Conservation (phyloP, 1,140 invertebrate species). For the Coelopa frigida region DNA sequence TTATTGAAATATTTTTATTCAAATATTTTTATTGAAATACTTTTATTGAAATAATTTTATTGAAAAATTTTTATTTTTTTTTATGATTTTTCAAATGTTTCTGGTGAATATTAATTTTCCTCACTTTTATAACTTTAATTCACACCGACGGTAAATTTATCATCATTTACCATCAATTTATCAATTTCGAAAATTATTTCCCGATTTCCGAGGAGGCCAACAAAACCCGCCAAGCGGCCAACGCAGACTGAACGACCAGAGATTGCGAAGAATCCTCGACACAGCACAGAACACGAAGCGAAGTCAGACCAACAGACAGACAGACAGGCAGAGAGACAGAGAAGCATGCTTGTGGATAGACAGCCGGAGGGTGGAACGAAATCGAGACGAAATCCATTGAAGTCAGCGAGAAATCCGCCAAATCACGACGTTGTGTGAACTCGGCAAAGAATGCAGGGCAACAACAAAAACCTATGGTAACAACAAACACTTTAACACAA, state of each 20-base stretch:
- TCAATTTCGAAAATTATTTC: not conserved
- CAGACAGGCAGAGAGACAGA: slow-evolving; percentile 10
- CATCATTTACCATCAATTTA: not conserved
- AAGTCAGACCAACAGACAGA: slow-evolving; percentile 8
- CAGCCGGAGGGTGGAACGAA: slow-evolving; percentile 30
- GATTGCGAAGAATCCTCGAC: not conserved
- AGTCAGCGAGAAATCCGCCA: slow-evolving; percentile 18
- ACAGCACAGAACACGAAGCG: slow-evolving; percentile 1
- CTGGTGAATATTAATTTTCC: not conserved
- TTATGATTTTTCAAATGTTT: slow-evolving; percentile 1
- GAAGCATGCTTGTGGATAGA: slow-evolving; percentile 10
- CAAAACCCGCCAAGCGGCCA: slow-evolving; percentile 43
- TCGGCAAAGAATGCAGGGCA: no score
- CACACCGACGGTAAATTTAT: not conserved
- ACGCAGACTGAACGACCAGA: slow-evolving; percentile 32
- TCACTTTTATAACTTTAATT: slow-evolving; percentile 24
- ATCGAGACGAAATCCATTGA: slow-evolving; percentile 14
- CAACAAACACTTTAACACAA: no score
- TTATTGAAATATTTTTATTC: slow-evolving; percentile 3
- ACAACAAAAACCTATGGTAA: no score
- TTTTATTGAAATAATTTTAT: not conserved
- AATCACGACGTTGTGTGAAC: no score
- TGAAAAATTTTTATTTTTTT: slow-evolving; percentile 3
- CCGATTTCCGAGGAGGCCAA: slow-evolving; percentile 18
- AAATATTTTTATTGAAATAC: not conserved